These are phyloP conservation scores for Lepidurus arcticus DNA, from an alignment of 1,140 invertebrate genomes.

Conservation along the genomic window DNA sequence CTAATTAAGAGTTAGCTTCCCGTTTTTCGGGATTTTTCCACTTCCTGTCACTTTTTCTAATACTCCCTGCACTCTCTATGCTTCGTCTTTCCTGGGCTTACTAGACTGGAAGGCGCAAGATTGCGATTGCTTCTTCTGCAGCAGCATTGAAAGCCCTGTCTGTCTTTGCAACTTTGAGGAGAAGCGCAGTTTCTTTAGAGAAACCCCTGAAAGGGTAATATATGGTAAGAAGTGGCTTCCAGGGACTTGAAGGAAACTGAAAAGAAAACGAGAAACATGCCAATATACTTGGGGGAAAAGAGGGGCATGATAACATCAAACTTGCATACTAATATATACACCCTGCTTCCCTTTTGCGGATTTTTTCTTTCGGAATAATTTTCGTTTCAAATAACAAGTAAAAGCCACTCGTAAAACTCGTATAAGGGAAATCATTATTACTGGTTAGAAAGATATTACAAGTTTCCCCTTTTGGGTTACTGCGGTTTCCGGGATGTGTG, in stretches of 20 bases:
- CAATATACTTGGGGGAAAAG: not conserved
- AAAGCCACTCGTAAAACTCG: not conserved
- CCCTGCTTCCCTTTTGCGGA: too few species aligned
- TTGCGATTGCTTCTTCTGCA: not conserved
- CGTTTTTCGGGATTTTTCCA: not conserved
- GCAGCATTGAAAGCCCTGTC: not conserved
- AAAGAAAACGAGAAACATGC: not conserved
- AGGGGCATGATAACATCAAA: not conserved
- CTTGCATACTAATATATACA: too few species aligned
- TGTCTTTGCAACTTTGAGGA: not conserved
- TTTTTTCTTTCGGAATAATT: not conserved
- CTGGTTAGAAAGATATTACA: not conserved
- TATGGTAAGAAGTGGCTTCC: not conserved
- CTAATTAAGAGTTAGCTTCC: not conserved
- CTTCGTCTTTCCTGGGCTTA: too few species aligned
- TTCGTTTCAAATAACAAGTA: not conserved
- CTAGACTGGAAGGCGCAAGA: not conserved
- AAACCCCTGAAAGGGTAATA: not conserved
- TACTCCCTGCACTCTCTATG: not conserved
- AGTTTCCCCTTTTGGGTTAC: not conserved
- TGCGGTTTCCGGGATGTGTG: not conserved
- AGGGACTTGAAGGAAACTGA: not conserved
- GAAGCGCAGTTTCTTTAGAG: not conserved
- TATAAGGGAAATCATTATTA: not conserved
- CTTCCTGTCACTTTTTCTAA: constrained; percentile 6